Percentiles rank a stretch among this genome's conserved stretches.
These are phyloP conservation scores for Myotis planiceps DNA, from an alignment of 2,797 vertebrate species.

Conservation along the genomic window DNA sequence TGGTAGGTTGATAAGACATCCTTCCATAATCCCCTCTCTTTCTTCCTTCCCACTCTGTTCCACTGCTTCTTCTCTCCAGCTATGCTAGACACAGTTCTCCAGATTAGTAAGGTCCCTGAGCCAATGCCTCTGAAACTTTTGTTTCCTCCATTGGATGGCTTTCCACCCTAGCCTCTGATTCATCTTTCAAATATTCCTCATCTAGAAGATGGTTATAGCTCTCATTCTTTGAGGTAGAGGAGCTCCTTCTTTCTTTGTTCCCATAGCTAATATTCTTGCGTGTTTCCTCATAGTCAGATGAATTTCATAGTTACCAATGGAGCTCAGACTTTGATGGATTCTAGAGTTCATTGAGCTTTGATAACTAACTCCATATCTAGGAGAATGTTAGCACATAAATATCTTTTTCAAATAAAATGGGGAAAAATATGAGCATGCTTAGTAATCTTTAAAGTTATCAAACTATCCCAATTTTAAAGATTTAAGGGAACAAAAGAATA, in stretches of 20 bases:
- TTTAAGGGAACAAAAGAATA: background rate
- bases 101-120: background rate
- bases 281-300: background rate
- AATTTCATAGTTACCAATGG: background rate
- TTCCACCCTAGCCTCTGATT: background rate
- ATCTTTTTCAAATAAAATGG: background rate
- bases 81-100: background rate
- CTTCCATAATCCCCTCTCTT: background rate
- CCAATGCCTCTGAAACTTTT: background rate
- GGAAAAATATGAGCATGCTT: background rate
- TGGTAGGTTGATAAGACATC: background rate
- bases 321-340: background rate
- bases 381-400: background rate
- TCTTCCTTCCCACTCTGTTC: background rate
- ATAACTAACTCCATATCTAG: background rate
- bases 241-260: background rate
- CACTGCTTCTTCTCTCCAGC: background rate
- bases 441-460: background rate
- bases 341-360: background rate
- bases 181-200: background rate
- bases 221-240: background rate
- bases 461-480: background rate
- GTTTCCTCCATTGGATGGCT: background rate
- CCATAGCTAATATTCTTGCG: too few relatives aligned
- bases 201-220: background rate